Percentiles rank a stretch among this genome's conserved stretches.
phyloP scores from a whole-genome alignment of 2,113 vertebrate genomes.

The Albula goreensis region DNA sequence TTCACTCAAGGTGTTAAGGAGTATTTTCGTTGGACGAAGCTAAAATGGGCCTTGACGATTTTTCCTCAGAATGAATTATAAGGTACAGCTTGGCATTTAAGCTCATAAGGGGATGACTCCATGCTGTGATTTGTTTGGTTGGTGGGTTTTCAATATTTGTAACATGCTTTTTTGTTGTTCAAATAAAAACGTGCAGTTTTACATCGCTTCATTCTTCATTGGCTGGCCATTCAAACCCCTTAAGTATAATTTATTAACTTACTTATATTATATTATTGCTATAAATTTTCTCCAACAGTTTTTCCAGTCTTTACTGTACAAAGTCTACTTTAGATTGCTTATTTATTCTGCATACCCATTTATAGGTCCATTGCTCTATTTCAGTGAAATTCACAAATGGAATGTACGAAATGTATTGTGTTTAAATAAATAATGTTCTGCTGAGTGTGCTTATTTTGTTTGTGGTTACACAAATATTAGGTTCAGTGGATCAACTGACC shows the following conservation, averaged over 20 bases:
- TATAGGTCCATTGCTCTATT: not conserved
- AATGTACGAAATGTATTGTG: not conserved
- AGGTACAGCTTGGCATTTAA: not conserved
- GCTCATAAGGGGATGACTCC: not conserved
- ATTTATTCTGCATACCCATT: not conserved
- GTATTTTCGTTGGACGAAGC: not conserved
- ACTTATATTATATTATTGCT: too few species aligned
- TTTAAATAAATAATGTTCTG: not conserved
- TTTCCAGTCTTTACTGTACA: too few species aligned
- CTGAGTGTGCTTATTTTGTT: not conserved
- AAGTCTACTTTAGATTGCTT: not conserved
- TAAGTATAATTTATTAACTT: too few species aligned
- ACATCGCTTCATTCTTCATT: too few species aligned
- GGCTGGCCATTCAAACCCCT: too few species aligned
- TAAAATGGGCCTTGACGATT: not conserved
- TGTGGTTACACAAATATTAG: not conserved
- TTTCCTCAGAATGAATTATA: not conserved
- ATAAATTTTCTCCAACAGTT: too few species aligned
- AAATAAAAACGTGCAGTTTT: too few species aligned
- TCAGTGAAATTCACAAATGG: not conserved
- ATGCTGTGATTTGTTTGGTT: not conserved
- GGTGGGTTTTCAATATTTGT: not conserved
- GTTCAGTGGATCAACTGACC: not conserved
- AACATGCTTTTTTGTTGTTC: not conserved
- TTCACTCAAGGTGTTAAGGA: not conserved